Evolutionary conservation across 2,888 invertebrate genomes (phyloP).

Genomic region (Blera fallax): DNA sequence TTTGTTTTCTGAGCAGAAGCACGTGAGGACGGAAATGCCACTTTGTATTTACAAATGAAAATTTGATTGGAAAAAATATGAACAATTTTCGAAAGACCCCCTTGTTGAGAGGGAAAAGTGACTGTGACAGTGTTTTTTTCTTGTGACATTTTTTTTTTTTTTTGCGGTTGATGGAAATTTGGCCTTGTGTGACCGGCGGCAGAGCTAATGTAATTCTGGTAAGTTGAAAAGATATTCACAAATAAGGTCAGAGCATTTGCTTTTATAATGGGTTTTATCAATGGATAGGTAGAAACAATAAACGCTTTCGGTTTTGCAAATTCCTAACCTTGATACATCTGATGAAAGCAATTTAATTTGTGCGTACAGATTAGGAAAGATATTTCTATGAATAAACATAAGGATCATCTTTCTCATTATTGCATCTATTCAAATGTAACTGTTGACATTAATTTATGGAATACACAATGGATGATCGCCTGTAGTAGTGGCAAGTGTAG

Average conservation of each 20-base stretch:
- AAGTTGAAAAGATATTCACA: background rate
- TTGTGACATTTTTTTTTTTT: slow-evolving; percentile 19
- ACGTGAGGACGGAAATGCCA: slow-evolving; percentile 47
- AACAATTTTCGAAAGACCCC: slow-evolving; percentile 2
- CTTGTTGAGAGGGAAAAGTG: background rate
- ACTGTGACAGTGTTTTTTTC: background rate
- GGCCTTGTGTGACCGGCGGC: slow-evolving; percentile 24
- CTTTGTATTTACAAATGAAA: slow-evolving; percentile 33
- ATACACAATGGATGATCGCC: too few relatives aligned
- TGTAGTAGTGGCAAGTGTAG: too few relatives aligned
- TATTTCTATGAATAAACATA: background rate
- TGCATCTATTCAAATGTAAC: background rate
- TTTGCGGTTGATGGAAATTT: background rate
- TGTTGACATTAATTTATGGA: background rate
- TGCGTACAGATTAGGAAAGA: background rate
- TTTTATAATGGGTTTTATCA: background rate
- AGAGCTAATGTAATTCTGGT: background rate
- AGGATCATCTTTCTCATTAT: background rate
- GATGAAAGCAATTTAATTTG: background rate
- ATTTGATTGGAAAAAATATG: slow-evolving; percentile 4
- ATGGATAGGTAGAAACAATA: background rate
- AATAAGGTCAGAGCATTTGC: slow-evolving; percentile 14
- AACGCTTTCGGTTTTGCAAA: background rate
- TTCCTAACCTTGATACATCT: slow-evolving; percentile 15
- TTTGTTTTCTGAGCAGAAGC: slow-evolving; percentile 27